Percentiles rank a stretch among this genome's conserved stretches.
These are phyloP conservation scores for Periplaneta americana DNA, from an alignment of 1,140 invertebrate genomes.

Conservation along the genomic window DNA sequence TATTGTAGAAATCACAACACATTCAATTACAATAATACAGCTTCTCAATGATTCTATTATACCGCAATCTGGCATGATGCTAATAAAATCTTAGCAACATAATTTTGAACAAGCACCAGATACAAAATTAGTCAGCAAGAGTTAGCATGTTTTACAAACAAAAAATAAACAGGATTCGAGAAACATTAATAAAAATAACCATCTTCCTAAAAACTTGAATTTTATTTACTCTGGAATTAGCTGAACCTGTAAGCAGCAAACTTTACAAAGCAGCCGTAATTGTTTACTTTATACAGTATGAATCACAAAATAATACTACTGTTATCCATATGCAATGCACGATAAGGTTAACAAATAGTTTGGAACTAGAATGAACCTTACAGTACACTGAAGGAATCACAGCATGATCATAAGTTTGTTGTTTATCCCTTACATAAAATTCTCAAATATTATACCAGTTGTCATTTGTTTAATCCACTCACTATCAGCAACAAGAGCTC, in stretches of 20 bases:
- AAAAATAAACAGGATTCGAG: neutral
- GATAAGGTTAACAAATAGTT: neutral
- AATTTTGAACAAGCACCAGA: no score
- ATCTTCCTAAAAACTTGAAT: neutral
- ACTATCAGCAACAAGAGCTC: neutral
- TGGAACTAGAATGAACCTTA: neutral
- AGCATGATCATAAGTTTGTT: neutral
- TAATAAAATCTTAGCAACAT: no score
- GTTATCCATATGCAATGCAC: neutral
- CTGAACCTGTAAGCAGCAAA: neutral
- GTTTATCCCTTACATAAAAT: neutral
- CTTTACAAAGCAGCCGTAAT: neutral
- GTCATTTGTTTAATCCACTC: neutral
- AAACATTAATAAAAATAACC: neutral
- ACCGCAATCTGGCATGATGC: no score
- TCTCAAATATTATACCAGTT: neutral
- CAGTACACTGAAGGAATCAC: neutral
- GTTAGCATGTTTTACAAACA: no score
- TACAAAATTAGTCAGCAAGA: no score
- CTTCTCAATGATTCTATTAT: no score
- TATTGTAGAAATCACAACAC: no score
- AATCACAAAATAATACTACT: neutral
- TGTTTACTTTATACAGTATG: neutral
- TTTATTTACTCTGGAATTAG: neutral
- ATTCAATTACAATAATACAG: no score